Conservation (phyloP, 2,888 invertebrate genomes). For the Ditula angustiorana region DNA sequence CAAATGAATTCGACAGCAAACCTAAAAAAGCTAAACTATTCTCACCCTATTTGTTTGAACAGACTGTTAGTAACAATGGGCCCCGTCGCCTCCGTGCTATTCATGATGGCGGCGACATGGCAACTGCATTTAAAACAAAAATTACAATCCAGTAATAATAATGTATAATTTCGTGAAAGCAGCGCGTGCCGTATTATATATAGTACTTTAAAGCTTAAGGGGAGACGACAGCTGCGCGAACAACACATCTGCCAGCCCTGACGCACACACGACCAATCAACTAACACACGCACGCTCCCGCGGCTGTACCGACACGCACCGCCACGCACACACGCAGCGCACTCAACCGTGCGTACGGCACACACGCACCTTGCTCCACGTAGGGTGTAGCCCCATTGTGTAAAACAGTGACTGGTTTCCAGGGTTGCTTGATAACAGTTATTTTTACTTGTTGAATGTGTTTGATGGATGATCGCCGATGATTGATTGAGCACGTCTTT, state of each 20-base stretch:
- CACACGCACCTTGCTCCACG: slow-evolving; percentile 57
- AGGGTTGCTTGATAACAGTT: slow-evolving; percentile 75
- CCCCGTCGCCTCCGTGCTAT: slow-evolving; percentile 28
- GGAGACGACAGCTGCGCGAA: slow-evolving; percentile 79
- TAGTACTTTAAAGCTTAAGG: slow-evolving; percentile 62
- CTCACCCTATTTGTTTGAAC: slow-evolving; percentile 5
- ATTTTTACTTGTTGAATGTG: slow-evolving; percentile 84
- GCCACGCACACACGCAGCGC: slow-evolving; percentile 42
- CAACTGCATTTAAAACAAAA: slow-evolving; percentile 72
- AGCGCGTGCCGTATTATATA: slow-evolving; percentile 78
- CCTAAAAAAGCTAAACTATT: not conserved
- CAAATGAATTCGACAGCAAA: not conserved
- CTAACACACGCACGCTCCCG: slow-evolving; percentile 51
- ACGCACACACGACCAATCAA: slow-evolving; percentile 52
- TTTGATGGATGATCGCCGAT: slow-evolving; percentile 79
- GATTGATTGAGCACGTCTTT: slow-evolving; percentile 75
- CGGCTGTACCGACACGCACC: slow-evolving; percentile 47
- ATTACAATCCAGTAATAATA: slow-evolving; percentile 71
- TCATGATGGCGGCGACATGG: slow-evolving; percentile 54
- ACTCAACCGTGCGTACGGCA: slow-evolving; percentile 45
- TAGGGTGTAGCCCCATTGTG: slow-evolving; percentile 71
- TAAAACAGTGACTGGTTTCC: slow-evolving; percentile 50
- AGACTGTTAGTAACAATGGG: slow-evolving; percentile 1
- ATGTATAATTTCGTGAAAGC: slow-evolving; percentile 81
- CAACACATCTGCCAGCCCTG: slow-evolving; percentile 77